Base-by-base conservation (phyloP, 2,888 invertebrate species). In the Phortica okadai region DNA sequence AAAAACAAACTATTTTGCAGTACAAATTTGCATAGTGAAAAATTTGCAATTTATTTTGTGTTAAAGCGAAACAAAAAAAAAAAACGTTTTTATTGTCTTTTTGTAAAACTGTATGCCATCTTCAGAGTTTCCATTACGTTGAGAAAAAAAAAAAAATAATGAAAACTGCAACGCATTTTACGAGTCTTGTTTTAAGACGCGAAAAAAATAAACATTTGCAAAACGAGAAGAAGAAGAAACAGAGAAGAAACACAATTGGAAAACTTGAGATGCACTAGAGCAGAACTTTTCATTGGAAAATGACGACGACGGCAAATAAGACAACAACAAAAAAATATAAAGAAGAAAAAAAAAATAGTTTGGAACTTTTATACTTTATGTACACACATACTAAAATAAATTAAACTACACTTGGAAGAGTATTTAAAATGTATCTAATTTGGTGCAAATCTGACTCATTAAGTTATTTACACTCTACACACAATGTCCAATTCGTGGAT, bases 211-310 rank as follows among this genome's bases (percentile, higher is more conserved):
- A 69, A 69, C 8, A 69, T 8, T 45, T 69, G 25, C 21, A 45
- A 45, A 42, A 69, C 21, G 45, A 45, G 44, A 6, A 21, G n/a
- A 45, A 11, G 44, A 69, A 10, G 45, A 8, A 69, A 45, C n/a
- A 59, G 69, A 21, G 16, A 69, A 42, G 14, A 21, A 74, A 75
- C 74, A 77, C 80, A 80, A 78, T 74, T 80, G 78, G 74, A 78
- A 82, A 82, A 80, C 81, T 78, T 77, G 79, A 84, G 83, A 82
- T 79, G 77, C 85, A 86, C 77, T 81, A 85, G 85, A 86, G 83
- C 85, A 80, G 83, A 85, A 83, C 85, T 80, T 80, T 78, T 76
- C 75, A 79, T 77, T 58, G 76, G 75, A 77, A 81, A 74, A 78
- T 62, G 16, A n/a, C 45, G 10, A 69, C 16, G 45, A 69, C n/a